Evolutionary conservation across 2,113 vertebrate species (phyloP), one percentile per base, ranked within the genome.

Genomic region (Lathamus discolor): DNA sequence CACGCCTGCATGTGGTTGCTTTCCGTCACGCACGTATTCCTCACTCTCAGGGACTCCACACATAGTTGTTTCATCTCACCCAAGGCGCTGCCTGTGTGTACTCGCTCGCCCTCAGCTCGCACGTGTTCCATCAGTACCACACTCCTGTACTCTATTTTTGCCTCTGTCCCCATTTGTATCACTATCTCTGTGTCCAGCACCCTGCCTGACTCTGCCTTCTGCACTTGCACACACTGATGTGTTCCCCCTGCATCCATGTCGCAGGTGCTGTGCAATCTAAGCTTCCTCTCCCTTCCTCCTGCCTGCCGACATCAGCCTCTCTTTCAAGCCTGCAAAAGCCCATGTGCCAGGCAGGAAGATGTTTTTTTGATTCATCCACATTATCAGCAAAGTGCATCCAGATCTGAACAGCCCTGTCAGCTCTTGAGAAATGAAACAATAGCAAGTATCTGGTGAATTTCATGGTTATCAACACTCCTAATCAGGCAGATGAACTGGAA

Each of bases 391-490:
- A 85, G 91, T 63, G 86, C 55, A 88, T 92, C 88, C 90, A 96
- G 90, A 83, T 79, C 57, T 63, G 63, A 94, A 28, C 54, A 77
- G 88, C 81, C 70, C 59, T 87, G 75, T 93, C 86, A 95, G 86
- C 73, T 96, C 55, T n/a, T 78, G 73, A 96, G 66, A 95, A 93
- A 95, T 74, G 63, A 93, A 96, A 93, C 84, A 57, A 76, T 81
- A 90, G 83, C 43, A 54, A 76, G 67, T 82, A 90, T 92, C 93
- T 90, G 86, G 64, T 83, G 86, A 88, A 86, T 91, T 87, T 91
- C 95, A 86, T 78, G 96, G 88, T 77, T 89, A 90, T 96, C 55
- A 94, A 94, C 88, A 81, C 74, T 95, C 63, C 69, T 96, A 95
- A 93, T 95, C 84, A 83, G 72, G 82, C 52, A 77, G 46, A 92